Evolutionary conservation across 37 sponge, comb jelly and placozoan genomes (phyloP), one percentile per base, ranked within the genome.

Genomic region (Chondrilla cf. caribensis): DNA sequence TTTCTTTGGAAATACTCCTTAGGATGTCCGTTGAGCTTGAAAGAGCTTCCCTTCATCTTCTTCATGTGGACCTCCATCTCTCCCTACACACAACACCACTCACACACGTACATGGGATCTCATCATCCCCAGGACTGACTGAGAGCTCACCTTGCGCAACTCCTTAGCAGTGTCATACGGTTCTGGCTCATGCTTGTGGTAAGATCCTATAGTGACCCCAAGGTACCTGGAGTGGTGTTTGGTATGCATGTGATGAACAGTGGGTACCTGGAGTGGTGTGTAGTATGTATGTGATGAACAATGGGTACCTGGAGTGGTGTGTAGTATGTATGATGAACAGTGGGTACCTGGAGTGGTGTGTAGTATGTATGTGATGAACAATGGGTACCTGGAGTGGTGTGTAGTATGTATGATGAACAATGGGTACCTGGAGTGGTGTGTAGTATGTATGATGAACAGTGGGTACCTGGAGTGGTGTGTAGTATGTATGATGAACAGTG

Each of bases 1-100:
- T 97, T 97, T 21, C 62, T 81, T 33, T 95, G 87, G 81, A 97
- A 97, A 33, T 57, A 66, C 2, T 78, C 89, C 54, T 67, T 82
- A 0, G 95, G 93, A 31, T 95, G 93, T 15, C 44, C 65, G 81
- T 87, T 88, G 22, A 95, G 87, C 75, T 88, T 92, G 88, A 97
- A 97, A 4, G 93, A 38, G 0, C 87, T 89, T 33, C 93, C 95
- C 60, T 92, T 90, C 62, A 86, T 54, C 78, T 87, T 83, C 84
- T 92, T 90, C 25, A 77, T 90, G 58, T 81, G 84, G 0, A 35
- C 86, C 38, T 82, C 81, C n/a, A 25, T 21, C 36, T 92, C 92
- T 66, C 58, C 78, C 87, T 83, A 62, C 42, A 60, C 42, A 81
- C 38, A 59, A 1, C 35, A 14, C 24, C 37, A 79, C 4, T 2